Percentiles rank a stretch among this genome's conserved stretches.
Evolutionary conservation across 2,113 vertebrate species (phyloP).

Genomic region (Morone saxatilis): DNA sequence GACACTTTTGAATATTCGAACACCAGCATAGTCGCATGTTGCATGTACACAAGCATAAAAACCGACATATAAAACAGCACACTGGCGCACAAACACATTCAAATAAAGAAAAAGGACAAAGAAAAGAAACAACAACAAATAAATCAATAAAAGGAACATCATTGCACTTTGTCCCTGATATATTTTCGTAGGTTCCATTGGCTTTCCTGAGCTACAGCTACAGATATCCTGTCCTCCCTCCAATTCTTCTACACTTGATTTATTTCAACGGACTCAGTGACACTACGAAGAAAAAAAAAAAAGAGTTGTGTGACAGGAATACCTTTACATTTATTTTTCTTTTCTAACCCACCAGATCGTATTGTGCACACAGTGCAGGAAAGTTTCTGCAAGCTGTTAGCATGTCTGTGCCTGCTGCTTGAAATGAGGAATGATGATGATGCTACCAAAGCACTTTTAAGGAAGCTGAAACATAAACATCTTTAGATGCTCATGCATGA

Average conservation of each 20-base stretch:
- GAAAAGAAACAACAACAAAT: not conserved
- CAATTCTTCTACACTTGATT: slow-evolving; percentile 35
- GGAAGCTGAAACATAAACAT: slow-evolving; percentile 17
- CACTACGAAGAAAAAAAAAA: slow-evolving; percentile 5
- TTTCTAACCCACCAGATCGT: not conserved
- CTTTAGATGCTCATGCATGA: not conserved
- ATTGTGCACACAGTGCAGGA: slow-evolving; percentile 20
- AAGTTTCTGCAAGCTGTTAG: not conserved
- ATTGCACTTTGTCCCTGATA: slow-evolving; percentile 79
- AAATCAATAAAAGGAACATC: slow-evolving; percentile 45
- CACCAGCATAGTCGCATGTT: slow-evolving; percentile 36
- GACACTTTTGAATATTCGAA: slow-evolving; percentile 54
- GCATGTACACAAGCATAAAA: slow-evolving; percentile 31
- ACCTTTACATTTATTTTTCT: slow-evolving; percentile 25
- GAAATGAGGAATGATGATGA: slow-evolving; percentile 23
- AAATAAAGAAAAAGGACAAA: not conserved
- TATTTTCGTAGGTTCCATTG: slow-evolving; percentile 38
- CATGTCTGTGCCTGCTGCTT: not conserved
- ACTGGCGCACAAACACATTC: slow-evolving; percentile 25
- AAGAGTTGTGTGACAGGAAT: slow-evolving; percentile 11
- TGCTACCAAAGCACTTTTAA: not conserved
- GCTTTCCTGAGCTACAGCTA: slow-evolving; percentile 68
- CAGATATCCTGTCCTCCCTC: slow-evolving; percentile 28
- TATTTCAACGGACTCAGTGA: slow-evolving; percentile 28
- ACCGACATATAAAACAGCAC: slow-evolving; percentile 1